These are phyloP conservation scores for Yponomeuta cagnagella DNA, from an alignment of 2,888 invertebrate species.

Conservation along the genomic window DNA sequence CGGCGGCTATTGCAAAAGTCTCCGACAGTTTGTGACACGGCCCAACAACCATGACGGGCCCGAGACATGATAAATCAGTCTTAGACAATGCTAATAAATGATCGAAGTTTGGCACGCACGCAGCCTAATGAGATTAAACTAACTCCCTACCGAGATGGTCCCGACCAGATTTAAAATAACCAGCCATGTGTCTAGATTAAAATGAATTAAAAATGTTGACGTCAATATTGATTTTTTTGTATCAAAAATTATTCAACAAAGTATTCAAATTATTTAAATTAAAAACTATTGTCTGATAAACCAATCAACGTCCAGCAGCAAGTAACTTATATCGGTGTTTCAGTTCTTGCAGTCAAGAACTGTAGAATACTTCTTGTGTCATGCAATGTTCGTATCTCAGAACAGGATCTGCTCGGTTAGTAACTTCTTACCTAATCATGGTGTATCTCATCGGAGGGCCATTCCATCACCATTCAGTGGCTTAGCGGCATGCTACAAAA, in stretches of 20 bases:
- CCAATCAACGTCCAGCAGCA: too few species aligned
- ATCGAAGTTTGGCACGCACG: constrained; percentile 36
- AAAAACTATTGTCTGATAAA: too few species aligned
- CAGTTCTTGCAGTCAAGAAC: too few species aligned
- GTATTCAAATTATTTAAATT: too few species aligned
- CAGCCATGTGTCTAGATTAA: constrained; percentile 10
- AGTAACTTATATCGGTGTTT: too few species aligned
- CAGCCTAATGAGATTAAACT: constrained; percentile 19
- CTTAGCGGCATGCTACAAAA: constrained; percentile 54
- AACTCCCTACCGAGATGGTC: constrained; percentile 8
- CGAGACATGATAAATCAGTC: constrained; percentile 51
- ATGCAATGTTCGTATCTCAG: background rate
- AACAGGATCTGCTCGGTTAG: background rate
- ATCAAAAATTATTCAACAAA: too few species aligned
- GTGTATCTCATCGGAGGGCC: too few species aligned
- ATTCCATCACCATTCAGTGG: constrained; percentile 38
- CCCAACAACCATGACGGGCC: constrained; percentile 44
- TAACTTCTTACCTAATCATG: too few species aligned
- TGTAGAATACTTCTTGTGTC: background rate
- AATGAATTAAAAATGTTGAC: constrained; percentile 19
- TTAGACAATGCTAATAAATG: constrained; percentile 37
- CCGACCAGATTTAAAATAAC: constrained; percentile 1
- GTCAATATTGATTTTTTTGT: background rate
- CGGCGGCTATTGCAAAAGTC: constrained; percentile 37
- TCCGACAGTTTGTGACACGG: constrained; percentile 46